Conservation (phyloP, 1,140 invertebrate species). For the Lepidurus packardi region DNA sequence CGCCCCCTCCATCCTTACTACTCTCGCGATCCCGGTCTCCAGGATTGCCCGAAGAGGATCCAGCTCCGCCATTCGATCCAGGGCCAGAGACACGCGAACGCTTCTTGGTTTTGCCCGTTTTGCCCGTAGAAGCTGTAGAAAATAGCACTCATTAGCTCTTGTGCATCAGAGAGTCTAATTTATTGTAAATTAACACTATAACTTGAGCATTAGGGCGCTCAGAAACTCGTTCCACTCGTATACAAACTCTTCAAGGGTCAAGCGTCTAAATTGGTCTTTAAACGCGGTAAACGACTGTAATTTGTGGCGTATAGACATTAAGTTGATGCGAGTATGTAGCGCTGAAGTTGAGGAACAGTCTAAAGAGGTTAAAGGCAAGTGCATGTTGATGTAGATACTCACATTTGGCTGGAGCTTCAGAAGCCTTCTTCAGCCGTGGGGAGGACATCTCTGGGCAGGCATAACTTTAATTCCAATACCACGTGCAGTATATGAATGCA, state of each 20-base stretch:
- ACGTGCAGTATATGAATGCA: conserved; percentile 9
- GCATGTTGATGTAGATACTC: background rate
- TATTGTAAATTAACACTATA: background rate
- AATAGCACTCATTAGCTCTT: background rate
- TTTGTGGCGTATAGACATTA: no score
- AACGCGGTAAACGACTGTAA: no score
- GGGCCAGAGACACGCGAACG: background rate
- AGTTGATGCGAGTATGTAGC: background rate
- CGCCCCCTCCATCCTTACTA: background rate
- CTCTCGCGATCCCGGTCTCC: conserved; percentile 6
- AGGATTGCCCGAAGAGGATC: background rate
- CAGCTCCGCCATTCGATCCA: conserved; percentile 6
- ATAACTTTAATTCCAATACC: conserved; percentile 12
- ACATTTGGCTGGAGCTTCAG: conserved; percentile 17
- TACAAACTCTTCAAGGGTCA: no score
- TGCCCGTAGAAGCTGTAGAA: background rate
- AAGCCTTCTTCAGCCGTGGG: conserved; percentile 20
- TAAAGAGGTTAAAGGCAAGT: background rate
- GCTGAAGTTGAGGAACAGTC: background rate
- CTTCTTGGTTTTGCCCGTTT: background rate
- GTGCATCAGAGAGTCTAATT: background rate
- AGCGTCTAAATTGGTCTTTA: no score
- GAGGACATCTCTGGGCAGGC: conserved; percentile 16
- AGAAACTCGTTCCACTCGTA: no score
- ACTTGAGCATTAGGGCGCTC: background rate